Conservation (phyloP, 2,888 invertebrate species). For the Protophormia terraenovae region DNA sequence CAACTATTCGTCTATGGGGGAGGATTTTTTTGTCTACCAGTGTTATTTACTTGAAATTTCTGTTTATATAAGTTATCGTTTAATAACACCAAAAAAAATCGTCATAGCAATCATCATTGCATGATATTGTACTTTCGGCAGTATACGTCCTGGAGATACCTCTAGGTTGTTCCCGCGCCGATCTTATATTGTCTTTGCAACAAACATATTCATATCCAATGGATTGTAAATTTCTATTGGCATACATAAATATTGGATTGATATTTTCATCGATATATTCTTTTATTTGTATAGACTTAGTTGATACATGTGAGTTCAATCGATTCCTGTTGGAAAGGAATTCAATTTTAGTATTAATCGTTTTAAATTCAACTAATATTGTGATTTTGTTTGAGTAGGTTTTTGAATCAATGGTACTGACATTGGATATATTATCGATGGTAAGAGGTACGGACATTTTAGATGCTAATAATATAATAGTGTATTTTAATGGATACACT, state of each 20-base stretch:
- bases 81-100: too few species aligned
- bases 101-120: too few species aligned
- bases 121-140: too few species aligned
- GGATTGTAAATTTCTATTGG: slow-evolving; percentile 9
- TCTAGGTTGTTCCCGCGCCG: too few species aligned
- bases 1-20: too few species aligned
- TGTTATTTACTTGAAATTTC: too few species aligned
- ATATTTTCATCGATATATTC: slow-evolving; percentile 2
- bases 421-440: background rate
- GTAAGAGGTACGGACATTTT: background rate
- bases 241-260: slow-evolving; percentile 26
- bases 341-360: slow-evolving; percentile 1
- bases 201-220: slow-evolving; percentile 17
- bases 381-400: background rate
- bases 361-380: slow-evolving; percentile 9
- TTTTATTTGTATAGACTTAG: background rate
- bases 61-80: too few species aligned
- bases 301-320: background rate
- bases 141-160: too few species aligned
- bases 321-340: background rate
- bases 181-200: background rate
- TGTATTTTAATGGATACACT: background rate
- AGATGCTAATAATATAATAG: background rate
- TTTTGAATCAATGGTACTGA: background rate
- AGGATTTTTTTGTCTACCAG: too few species aligned